Evolutionary conservation across 2,113 vertebrate genomes (phyloP).

Genomic region (Caranx ignobilis): DNA sequence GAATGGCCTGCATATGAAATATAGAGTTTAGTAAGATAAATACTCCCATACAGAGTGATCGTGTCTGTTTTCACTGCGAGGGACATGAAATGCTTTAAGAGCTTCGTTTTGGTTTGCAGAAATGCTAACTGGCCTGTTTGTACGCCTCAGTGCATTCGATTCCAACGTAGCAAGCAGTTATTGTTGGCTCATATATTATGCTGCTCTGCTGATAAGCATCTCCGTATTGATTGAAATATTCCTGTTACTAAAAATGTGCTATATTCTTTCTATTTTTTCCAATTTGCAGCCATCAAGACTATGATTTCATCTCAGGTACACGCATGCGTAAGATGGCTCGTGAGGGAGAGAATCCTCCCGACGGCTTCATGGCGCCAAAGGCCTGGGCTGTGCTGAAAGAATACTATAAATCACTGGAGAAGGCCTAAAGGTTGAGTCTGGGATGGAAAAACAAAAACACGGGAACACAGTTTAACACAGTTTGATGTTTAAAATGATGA

Average conservation of each 20-base stretch:
- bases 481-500: constrained; percentile 29
- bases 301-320: constrained; percentile 98
- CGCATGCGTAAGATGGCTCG: constrained; percentile 97
- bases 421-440: constrained; percentile 81
- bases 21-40: not conserved
- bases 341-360: constrained; percentile 93
- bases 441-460: constrained; percentile 9
- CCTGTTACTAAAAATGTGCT: constrained; percentile 2
- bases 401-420: constrained; percentile 95
- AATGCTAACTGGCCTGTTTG: constrained; percentile 22
- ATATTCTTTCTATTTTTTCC: not conserved
- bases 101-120: constrained; percentile 27
- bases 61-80: constrained; percentile 6
- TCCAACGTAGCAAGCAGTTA: constrained; percentile 24
- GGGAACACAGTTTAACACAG: not conserved
- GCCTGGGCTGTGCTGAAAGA: constrained; percentile 95
- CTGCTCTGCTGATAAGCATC: constrained; percentile 18
- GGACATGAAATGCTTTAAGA: not conserved
- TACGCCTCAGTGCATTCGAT: constrained; percentile 1
- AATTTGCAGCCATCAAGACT: constrained; percentile 91
- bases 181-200: constrained; percentile 11
- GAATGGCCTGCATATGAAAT: constrained; percentile 23
- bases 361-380: constrained; percentile 97
- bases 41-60: not conserved
- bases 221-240: constrained; percentile 37